Evolutionary conservation across 2,797 vertebrate species (phyloP).

Genomic region (Acanthurus tractus): DNA sequence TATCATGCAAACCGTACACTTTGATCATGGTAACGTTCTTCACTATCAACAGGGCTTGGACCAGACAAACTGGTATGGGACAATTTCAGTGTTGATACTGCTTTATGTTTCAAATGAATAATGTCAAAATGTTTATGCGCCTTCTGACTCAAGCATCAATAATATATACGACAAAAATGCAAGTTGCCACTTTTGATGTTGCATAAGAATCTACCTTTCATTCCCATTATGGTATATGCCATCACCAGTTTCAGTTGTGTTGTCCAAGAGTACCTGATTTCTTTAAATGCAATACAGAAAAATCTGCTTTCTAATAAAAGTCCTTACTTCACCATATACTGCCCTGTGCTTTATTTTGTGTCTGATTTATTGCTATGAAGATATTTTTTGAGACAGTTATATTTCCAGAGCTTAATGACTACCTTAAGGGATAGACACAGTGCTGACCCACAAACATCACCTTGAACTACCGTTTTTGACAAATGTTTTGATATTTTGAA

Average conservation of each 20-base stretch:
- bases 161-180: conserved; percentile 81
- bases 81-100: conserved; percentile 75
- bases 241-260: conserved; percentile 80
- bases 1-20: conserved; percentile 68
- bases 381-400: conserved; percentile 6
- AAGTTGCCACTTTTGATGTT: conserved; percentile 85
- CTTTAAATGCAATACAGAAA: conserved; percentile 87
- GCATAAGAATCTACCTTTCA: conserved; percentile 79
- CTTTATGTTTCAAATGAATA: conserved; percentile 76
- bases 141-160: conserved; percentile 83
- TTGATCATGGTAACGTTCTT: conserved; percentile 65
- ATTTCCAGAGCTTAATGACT: background rate
- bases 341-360: conserved; percentile 18
- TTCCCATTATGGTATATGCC: conserved; percentile 80
- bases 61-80: conserved; percentile 72
- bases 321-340: conserved; percentile 81
- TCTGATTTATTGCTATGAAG: background rate
- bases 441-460: conserved; percentile 10
- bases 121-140: conserved; percentile 80
- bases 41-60: conserved; percentile 72
- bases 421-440: background rate
- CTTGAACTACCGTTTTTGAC: background rate
- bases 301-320: conserved; percentile 89
- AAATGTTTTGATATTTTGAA: background rate
- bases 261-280: conserved; percentile 80